A percentile compares a stretch with the other conserved stretches of the same genome.
These are phyloP conservation scores for Dryocosmus kuriphilus DNA, from an alignment of 2,888 invertebrate species.

Conservation along the genomic window DNA sequence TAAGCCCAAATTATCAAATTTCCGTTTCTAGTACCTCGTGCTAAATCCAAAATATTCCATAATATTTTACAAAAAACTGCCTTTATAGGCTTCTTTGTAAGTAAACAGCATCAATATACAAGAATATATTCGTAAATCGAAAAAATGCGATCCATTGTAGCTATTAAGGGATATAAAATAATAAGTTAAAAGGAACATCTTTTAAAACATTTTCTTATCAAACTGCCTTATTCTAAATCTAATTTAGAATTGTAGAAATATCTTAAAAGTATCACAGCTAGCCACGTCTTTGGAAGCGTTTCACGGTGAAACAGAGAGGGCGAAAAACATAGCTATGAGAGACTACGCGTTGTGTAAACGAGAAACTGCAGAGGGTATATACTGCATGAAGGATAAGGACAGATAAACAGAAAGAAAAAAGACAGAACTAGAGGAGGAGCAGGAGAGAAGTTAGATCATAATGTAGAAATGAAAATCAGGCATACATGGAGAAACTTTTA, in stretches of 20 bases:
- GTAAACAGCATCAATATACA: too few relatives aligned
- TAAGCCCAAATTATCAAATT: too few relatives aligned
- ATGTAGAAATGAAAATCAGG: slow-evolving; percentile 16
- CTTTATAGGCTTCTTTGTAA: too few relatives aligned
- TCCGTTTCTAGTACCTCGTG: too few relatives aligned
- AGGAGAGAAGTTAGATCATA: slow-evolving; percentile 24
- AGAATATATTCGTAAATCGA: too few relatives aligned
- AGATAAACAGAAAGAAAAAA: slow-evolving; percentile 36
- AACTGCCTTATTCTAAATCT: not conserved
- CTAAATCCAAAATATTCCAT: too few relatives aligned
- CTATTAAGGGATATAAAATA: too few relatives aligned
- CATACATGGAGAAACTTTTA: too few relatives aligned
- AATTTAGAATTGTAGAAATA: slow-evolving; percentile 12
- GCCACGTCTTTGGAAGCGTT: slow-evolving; percentile 34
- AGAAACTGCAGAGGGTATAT: slow-evolving; percentile 18
- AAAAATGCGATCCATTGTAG: too few relatives aligned
- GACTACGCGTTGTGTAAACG: slow-evolving; percentile 24
- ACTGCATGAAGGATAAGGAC: slow-evolving; percentile 42
- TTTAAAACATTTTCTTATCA: not conserved
- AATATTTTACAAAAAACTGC: too few relatives aligned
- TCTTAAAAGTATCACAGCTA: slow-evolving; percentile 11
- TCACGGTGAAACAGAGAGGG: slow-evolving; percentile 44
- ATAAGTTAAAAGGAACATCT: too few relatives aligned
- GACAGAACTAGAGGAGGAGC: slow-evolving; percentile 10
- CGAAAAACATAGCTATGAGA: slow-evolving; percentile 53